Conservation (phyloP, 1,140 invertebrate species). For the Asobara japonica region DNA sequence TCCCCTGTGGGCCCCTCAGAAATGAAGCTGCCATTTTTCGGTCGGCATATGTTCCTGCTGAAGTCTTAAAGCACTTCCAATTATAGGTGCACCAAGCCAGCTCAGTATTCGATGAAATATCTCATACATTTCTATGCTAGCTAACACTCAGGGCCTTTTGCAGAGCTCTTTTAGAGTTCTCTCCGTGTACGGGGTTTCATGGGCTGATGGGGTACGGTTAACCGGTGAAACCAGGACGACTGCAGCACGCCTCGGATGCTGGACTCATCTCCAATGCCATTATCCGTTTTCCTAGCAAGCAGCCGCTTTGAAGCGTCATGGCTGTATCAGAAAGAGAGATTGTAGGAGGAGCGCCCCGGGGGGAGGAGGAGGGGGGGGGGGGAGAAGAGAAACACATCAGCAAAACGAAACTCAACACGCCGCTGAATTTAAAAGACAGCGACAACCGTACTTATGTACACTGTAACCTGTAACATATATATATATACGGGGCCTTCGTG, state of each 20-base stretch:
- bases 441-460: constrained; percentile 21
- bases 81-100: too few species aligned
- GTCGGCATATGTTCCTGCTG: too few species aligned
- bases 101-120: too few species aligned
- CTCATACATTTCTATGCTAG: too few species aligned
- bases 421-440: constrained; percentile 29
- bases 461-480: constrained; percentile 10
- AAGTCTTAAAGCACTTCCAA: too few species aligned
- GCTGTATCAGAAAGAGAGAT: background rate
- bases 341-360: background rate
- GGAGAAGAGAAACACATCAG: background rate
- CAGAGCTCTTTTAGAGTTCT: too few species aligned
- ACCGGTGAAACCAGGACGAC: constrained; percentile 33
- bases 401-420: constrained; percentile 1
- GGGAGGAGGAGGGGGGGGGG: too few species aligned
- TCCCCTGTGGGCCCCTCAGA: too few species aligned
- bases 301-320: background rate
- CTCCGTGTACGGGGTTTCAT: too few species aligned
- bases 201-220: too few species aligned
- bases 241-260: constrained; percentile 16
- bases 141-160: too few species aligned
- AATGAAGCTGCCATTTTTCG: too few species aligned
- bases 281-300: background rate
- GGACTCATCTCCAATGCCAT: constrained; percentile 28
- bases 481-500: constrained; percentile 51